A percentile compares a stretch with the other conserved stretches of the same genome.
Conservation (phyloP, 2,888 invertebrate species). For the Ligdia adustata region DNA sequence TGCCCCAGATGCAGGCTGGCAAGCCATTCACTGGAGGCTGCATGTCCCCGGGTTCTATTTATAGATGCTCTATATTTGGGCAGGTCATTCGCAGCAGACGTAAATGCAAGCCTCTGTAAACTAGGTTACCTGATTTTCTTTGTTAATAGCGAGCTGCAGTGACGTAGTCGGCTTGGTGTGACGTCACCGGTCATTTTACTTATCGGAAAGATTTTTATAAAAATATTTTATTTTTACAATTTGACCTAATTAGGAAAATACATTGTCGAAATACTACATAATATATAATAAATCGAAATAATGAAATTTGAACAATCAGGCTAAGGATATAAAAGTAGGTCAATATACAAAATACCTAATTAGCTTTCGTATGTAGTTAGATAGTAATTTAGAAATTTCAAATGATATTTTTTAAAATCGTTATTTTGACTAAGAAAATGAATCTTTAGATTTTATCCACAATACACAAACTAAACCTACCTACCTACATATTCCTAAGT, state of each 20-base stretch:
- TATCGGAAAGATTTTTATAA: not conserved
- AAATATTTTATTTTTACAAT: not conserved
- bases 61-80: slow-evolving; percentile 81
- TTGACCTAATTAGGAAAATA: slow-evolving; percentile 10
- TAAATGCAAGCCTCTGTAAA: slow-evolving; percentile 75
- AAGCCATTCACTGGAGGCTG: slow-evolving; percentile 70
- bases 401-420: too few species aligned
- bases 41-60: slow-evolving; percentile 70
- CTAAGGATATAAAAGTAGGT: too few species aligned
- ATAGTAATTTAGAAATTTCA: too few species aligned
- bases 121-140: slow-evolving; percentile 82
- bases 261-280: too few species aligned
- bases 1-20: slow-evolving; percentile 68
- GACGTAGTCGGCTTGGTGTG: slow-evolving; percentile 68
- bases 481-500: too few species aligned
- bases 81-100: slow-evolving; percentile 76
- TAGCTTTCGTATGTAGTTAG: too few species aligned
- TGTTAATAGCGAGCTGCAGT: slow-evolving; percentile 65
- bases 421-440: too few species aligned
- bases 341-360: too few species aligned
- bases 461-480: too few species aligned
- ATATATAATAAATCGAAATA: too few species aligned
- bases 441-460: too few species aligned
- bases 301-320: too few species aligned
- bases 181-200: slow-evolving; percentile 54